Evolutionary conservation across 2,113 vertebrate genomes (phyloP).

Genomic region (Tetraodon nigroviridis): DNA sequence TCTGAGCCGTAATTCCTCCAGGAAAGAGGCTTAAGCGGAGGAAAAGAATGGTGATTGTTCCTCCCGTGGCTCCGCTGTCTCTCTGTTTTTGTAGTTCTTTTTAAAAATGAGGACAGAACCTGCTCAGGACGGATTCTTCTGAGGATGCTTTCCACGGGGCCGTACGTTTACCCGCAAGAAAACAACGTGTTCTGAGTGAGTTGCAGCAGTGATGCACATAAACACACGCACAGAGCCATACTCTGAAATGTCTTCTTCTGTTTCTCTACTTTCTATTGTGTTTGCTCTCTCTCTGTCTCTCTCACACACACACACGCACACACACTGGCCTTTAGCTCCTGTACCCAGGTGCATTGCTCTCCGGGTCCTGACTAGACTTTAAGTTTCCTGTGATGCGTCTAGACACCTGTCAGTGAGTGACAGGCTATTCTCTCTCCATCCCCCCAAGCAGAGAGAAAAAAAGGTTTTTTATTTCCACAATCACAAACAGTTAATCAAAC

Average conservation of each 20-base stretch:
- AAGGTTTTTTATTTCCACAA: not conserved
- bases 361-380: conserved; percentile 23
- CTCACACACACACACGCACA: not conserved
- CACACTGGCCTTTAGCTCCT: conserved; percentile 32
- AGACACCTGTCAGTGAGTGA: conserved; percentile 56
- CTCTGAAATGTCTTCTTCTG: not conserved
- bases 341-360: conserved; percentile 46
- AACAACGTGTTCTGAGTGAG: too few species aligned
- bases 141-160: not conserved
- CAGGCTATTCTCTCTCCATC: conserved; percentile 13
- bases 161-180: too few species aligned
- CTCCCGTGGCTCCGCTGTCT: conserved; percentile 28
- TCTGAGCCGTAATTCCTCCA: conserved; percentile 48
- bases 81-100: not conserved
- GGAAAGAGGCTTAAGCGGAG: conserved; percentile 54
- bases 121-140: conserved; percentile 2
- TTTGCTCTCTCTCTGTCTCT: not conserved
- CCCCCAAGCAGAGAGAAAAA: conserved; percentile 8
- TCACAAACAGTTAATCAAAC: too few species aligned
- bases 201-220: too few species aligned
- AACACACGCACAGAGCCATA: too few species aligned
- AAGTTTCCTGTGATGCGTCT: conserved; percentile 31
- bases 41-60: conserved; percentile 54
- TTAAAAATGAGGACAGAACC: conserved; percentile 12
- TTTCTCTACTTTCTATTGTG: not conserved